Evolutionary conservation across 2,888 invertebrate species (phyloP).

Genomic region (Minunthozetes semirufus): DNA sequence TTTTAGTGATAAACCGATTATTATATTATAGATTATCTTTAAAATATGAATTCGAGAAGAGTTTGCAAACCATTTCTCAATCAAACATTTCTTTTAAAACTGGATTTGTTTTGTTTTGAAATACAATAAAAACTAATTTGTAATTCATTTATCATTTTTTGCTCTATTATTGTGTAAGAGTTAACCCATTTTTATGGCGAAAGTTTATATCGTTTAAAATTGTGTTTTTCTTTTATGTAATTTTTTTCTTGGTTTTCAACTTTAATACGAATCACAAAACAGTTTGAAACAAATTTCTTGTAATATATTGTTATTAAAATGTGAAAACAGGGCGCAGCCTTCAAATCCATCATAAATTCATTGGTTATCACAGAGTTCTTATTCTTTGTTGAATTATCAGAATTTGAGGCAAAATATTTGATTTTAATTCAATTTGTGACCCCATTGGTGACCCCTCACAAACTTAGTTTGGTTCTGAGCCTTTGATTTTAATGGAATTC

Average conservation of each 20-base stretch:
- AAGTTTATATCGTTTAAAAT: constrained; percentile 15
- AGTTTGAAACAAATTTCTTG: not conserved
- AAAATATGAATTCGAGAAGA: too few relatives aligned
- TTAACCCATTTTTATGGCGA: constrained; percentile 24
- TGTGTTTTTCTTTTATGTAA: not conserved
- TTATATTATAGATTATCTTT: not conserved
- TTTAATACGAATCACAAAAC: not conserved
- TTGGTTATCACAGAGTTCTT: too few relatives aligned
- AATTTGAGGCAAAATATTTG: not conserved
- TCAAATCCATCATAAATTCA: too few relatives aligned
- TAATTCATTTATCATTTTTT: not conserved
- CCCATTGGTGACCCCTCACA: too few relatives aligned
- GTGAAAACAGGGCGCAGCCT: not conserved
- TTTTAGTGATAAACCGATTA: not conserved
- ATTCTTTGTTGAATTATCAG: not conserved
- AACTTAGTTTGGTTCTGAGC: too few relatives aligned
- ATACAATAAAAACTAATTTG: constrained; percentile 10
- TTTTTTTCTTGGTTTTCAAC: not conserved
- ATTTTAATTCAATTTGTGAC: too few relatives aligned
- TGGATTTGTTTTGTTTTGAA: not conserved
- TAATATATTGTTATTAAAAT: not conserved
- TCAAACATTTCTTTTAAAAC: not conserved
- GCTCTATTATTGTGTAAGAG: not conserved
- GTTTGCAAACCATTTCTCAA: not conserved
- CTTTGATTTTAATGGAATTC: too few relatives aligned